Evolutionary conservation across 2,113 vertebrate genomes (phyloP), one percentile per base, ranked within the genome.

Genomic region (Cnemophilus loriae): DNA sequence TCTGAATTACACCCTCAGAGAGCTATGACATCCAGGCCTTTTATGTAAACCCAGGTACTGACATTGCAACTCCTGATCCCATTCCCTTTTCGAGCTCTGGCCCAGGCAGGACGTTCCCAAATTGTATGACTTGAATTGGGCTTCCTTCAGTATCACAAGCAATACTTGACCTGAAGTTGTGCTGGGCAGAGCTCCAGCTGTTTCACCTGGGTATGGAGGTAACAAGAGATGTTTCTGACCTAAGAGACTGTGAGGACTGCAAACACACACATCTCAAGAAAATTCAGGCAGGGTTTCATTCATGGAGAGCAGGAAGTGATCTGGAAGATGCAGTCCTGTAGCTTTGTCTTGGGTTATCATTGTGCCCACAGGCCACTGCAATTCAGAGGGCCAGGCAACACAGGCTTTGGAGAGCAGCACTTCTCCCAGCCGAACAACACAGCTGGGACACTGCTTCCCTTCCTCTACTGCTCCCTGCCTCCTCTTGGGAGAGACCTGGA

Each of bases 21-120:
- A 76, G 35, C 64, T 55, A 10, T 0, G 1, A 56, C 24, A 46
- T 60, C 53, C 68, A 77, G 46, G 41, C 44, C 49, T 56, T 23
- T 3, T 2, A 27, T 0, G 0, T 16, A 52, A 53, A 47, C 13
- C 30, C 2, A 61, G 49, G 30, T 17, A 24, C 3, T 7, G 28
- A 9, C 30, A 55, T 3, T 0, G 0, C 20, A 13, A 5, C 18
- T 89, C 64, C 64, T 52, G 26, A 5, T 15, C 33, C 77, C n/a
- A n/a, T 13, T 33, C 15, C 9, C 18, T 59, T 63, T 50, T 3
- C 21, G 30, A 49, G 37, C 52, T 79, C 56, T 53, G 52, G 27
- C 57, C 30, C 69, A 53, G 87, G 63, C 22, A 71, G 39, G 44
- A 24, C 4, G 13, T 71, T 22, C 24, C 32, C 63, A 41, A 70